Evolutionary conservation across 2,113 vertebrate species (phyloP).

Genomic region (Vulpes lagopus): DNA sequence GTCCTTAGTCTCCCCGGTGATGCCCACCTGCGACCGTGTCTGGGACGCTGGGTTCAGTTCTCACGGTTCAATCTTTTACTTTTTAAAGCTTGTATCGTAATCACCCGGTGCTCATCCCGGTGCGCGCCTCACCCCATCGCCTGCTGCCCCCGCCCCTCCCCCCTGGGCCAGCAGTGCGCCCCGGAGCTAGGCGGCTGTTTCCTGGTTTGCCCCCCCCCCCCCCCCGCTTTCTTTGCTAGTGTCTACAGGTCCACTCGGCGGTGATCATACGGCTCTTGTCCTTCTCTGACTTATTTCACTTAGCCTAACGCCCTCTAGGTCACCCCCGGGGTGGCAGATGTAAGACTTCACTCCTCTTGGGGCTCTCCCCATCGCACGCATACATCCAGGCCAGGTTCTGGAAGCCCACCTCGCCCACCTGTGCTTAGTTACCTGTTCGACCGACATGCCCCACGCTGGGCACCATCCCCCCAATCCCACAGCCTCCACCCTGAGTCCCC

Average conservation of each 20-base stretch:
- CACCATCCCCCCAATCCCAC: no score
- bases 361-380: accelerated
- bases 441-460: not conserved
- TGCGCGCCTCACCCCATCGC: not conserved
- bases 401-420: no score
- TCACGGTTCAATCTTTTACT: not conserved
- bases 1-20: not conserved
- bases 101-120: not conserved
- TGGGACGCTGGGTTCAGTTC: not conserved
- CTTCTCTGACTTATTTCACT: not conserved
- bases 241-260: not conserved
- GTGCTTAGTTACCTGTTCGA: not conserved
- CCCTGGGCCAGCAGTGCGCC: not conserved
- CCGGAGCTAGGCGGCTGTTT: not conserved
- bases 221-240: not conserved
- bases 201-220: not conserved
- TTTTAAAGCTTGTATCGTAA: not conserved
- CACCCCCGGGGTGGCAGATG: not conserved
- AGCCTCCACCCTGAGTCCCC: not conserved
- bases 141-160: not conserved
- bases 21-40: not conserved
- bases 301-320: not conserved
- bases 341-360: no score
- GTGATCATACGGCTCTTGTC: not conserved
- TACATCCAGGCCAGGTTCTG: accelerated